phyloP scores from a whole-genome alignment of 30 jellyfish, hydroid and myxozoan species.

The Pelagia noctiluca region DNA sequence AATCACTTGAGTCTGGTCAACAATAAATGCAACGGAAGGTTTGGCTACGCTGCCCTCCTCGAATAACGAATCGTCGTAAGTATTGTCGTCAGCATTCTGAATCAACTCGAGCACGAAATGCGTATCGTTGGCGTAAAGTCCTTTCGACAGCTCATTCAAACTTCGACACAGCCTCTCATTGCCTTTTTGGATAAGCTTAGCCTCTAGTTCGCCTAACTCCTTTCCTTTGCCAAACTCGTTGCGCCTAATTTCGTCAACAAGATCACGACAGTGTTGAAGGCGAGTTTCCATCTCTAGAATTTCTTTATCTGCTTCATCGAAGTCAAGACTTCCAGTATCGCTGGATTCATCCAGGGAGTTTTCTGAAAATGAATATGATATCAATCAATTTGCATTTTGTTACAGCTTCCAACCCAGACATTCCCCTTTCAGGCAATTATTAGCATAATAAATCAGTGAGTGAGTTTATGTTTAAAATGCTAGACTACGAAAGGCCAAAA shows the following conservation, averaged over 20 bases:
- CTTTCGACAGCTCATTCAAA: constrained; percentile 84
- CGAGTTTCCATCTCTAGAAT: constrained; percentile 16
- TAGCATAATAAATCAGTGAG: too few species aligned
- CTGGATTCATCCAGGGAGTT: neutral
- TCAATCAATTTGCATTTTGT: too few species aligned
- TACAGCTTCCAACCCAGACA: too few species aligned
- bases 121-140: constrained; percentile 86
- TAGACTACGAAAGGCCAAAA: too few species aligned
- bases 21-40: constrained; percentile 89
- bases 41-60: constrained; percentile 51
- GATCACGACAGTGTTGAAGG: constrained; percentile 50
- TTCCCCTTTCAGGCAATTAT: too few species aligned
- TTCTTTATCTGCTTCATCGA: constrained; percentile 6
- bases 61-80: constrained; percentile 57
- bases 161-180: constrained; percentile 83
- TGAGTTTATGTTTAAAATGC: too few species aligned
- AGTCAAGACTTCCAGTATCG: constrained; percentile 16
- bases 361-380: too few species aligned
- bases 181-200: constrained; percentile 40
- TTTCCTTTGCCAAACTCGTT: constrained; percentile 85
- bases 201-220: constrained; percentile 58
- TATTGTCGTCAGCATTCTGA: constrained; percentile 94
- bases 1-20: constrained; percentile 54
- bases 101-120: constrained; percentile 93
- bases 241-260: constrained; percentile 71